Evolutionary conservation across 2,113 vertebrate species (phyloP), one percentile per base, ranked within the genome.

Genomic region (Dolichallabes microphthalmus): DNA sequence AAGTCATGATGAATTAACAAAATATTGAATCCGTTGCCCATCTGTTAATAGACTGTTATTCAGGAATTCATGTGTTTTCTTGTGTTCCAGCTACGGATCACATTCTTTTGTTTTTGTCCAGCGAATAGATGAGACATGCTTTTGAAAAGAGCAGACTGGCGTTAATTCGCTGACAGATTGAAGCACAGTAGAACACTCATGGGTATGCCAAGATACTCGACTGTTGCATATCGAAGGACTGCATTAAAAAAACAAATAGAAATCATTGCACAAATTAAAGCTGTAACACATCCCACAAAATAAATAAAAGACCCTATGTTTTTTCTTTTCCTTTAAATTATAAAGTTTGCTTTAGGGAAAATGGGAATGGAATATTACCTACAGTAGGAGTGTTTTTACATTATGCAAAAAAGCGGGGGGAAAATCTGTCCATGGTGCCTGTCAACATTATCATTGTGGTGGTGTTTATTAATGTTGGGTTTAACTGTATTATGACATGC

Each of bases 131-230:
- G 27, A 77, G 58, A 77, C 57, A 25, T 3, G 7, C 68, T 58
- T 78, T 35, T 57, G 22, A 78, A 52, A n/a, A n/a, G n/a, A 13
- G 39, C 68, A 22, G 68, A 20, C 19, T 71, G 68, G 11, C 17
- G 32, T 20, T 1, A 10, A 39, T 6, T 27, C 5, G 30, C 27
- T 11, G 63, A 80, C 17, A 19, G 45, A 75, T 35, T 35, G 60
- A 73, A 86, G 84, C 82, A 81, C 50, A 80, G 39, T 80, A 75
- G 55, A 79, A 39, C 63, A 63, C 30, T 86, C 22, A 50, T 25
- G 84, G 63, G 68, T 58, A 58, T 9, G 32, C 57, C 20, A 10
- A 11, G 30, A 78, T 64, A 30, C 69, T 55, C 22, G 17, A 52
- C 71, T 86, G 79, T 79, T 82, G 85, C 69, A 75, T 20, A 68